phyloP scores from a whole-genome alignment of 2,113 vertebrate species.

The Thalassoma bifasciatum region DNA sequence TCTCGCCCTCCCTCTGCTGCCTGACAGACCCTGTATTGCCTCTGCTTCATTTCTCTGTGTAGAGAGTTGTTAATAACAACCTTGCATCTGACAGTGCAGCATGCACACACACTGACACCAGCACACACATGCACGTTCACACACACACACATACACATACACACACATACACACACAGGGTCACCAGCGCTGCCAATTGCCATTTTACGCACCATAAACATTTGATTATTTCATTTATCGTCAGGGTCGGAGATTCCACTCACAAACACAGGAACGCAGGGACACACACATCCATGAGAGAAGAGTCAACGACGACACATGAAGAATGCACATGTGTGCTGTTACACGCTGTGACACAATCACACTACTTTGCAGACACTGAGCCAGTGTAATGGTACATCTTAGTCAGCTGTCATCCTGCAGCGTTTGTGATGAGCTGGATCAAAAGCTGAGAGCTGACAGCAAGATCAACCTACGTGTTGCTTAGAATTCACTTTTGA shows the following conservation, averaged over 20 bases:
- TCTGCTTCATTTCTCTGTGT: slow-evolving; percentile 44
- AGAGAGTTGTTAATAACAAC: slow-evolving; percentile 55
- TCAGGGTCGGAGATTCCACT: slow-evolving; percentile 33
- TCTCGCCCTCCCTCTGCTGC: slow-evolving; percentile 16
- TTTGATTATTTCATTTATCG: slow-evolving; percentile 67
- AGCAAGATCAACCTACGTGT: slow-evolving; percentile 9
- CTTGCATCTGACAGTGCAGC: slow-evolving; percentile 40
- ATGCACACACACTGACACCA: slow-evolving; percentile 8
- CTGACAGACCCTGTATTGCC: slow-evolving; percentile 43
- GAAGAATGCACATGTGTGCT: slow-evolving; percentile 5
- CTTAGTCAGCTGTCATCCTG: slow-evolving; percentile 36
- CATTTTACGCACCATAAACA: slow-evolving; percentile 62
- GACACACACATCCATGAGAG: not conserved
- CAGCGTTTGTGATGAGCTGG: not conserved
- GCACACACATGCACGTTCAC: slow-evolving; percentile 4
- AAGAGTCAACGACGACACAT: not conserved
- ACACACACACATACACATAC: not conserved
- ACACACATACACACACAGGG: slow-evolving; percentile 7
- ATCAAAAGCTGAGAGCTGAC: slow-evolving; percentile 28
- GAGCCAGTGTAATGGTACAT: not conserved
- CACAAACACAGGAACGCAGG: slow-evolving; percentile 8
- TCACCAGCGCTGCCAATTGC: slow-evolving; percentile 58
- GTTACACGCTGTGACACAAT: slow-evolving; percentile 5
- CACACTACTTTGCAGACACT: not conserved
- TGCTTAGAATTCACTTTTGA: slow-evolving; percentile 10